Evolutionary conservation across 2,797 vertebrate genomes (phyloP).

Genomic region (Anableps anableps): DNA sequence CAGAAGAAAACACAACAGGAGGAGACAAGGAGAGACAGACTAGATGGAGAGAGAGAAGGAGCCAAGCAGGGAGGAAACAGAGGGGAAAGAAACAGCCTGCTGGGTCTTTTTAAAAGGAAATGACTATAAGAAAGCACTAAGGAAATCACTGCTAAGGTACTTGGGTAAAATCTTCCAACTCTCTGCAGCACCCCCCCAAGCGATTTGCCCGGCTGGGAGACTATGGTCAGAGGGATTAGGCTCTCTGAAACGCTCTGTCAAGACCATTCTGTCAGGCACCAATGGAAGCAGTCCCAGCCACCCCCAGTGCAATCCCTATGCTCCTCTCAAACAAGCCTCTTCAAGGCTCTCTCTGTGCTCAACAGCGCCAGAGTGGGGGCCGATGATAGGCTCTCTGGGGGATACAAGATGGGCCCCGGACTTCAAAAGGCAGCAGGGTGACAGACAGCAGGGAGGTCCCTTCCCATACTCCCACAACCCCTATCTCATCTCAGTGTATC

Average conservation of each 20-base stretch:
- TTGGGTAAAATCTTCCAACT: conserved; percentile 78
- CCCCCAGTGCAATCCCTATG: conserved; percentile 51
- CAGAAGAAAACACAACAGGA: conserved; percentile 54
- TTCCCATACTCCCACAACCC: conserved; percentile 53
- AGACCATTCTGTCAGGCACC: conserved; percentile 83
- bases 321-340: conserved; percentile 68
- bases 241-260: conserved; percentile 83
- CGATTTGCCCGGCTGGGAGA: conserved; percentile 75
- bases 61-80: conserved; percentile 26
- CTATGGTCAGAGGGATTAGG: conserved; percentile 79
- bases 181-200: conserved; percentile 75
- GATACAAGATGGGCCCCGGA: conserved; percentile 82
- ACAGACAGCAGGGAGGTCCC: conserved; percentile 82
- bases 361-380: conserved; percentile 77
- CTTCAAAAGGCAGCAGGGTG: conserved; percentile 87
- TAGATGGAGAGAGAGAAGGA: conserved; percentile 31
- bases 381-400: conserved; percentile 84
- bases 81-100: conserved; percentile 56
- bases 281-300: conserved; percentile 74
- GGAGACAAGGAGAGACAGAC: conserved; percentile 51
- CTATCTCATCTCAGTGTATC: conserved; percentile 20
- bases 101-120: conserved; percentile 70
- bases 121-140: conserved; percentile 65
- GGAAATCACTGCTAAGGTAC: conserved; percentile 74
- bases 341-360: conserved; percentile 66